A percentile compares a stretch with the other conserved stretches of the same genome.
Conservation (phyloP, 2,888 invertebrate species). For the Epinotia nisella region DNA sequence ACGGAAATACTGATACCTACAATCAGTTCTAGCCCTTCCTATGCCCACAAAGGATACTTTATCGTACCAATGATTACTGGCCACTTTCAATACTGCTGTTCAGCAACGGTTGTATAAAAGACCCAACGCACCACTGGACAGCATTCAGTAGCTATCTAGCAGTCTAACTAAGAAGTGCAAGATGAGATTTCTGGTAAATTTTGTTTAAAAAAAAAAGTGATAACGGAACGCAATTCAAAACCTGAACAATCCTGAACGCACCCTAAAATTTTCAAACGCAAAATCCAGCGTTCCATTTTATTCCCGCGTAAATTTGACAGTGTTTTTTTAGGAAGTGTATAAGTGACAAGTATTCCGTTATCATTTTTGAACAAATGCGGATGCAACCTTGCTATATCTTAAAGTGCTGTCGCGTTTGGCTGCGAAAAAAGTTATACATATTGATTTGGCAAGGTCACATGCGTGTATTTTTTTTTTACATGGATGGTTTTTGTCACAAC, state of each 20-base stretch:
- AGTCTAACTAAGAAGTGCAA: slow-evolving; percentile 81
- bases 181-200: slow-evolving; percentile 82
- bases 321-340: slow-evolving; percentile 35
- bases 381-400: slow-evolving; percentile 44
- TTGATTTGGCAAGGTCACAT: slow-evolving; percentile 43
- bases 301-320: slow-evolving; percentile 37
- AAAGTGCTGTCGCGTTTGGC: slow-evolving; percentile 10
- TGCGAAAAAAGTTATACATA: slow-evolving; percentile 20
- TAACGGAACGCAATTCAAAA: slow-evolving; percentile 42
- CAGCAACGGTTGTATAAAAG: slow-evolving; percentile 73
- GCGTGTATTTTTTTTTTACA: slow-evolving; percentile 25
- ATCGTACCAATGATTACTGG: slow-evolving; percentile 54
- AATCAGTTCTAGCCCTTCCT: slow-evolving; percentile 39
- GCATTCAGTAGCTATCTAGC: slow-evolving; percentile 82
- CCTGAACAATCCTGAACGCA: slow-evolving; percentile 33
- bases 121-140: slow-evolving; percentile 56
- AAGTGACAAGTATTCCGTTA: slow-evolving; percentile 40
- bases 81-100: slow-evolving; percentile 66
- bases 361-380: slow-evolving; percentile 27
- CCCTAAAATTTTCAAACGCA: slow-evolving; percentile 1
- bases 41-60: slow-evolving; percentile 43
- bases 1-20: slow-evolving; percentile 33
- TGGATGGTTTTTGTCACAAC: slow-evolving; percentile 10
- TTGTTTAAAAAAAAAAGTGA: slow-evolving; percentile 52
- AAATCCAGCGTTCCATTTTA: not conserved